Conservation (phyloP, 2,888 invertebrate genomes). For the Drosophila emarginata region DNA sequence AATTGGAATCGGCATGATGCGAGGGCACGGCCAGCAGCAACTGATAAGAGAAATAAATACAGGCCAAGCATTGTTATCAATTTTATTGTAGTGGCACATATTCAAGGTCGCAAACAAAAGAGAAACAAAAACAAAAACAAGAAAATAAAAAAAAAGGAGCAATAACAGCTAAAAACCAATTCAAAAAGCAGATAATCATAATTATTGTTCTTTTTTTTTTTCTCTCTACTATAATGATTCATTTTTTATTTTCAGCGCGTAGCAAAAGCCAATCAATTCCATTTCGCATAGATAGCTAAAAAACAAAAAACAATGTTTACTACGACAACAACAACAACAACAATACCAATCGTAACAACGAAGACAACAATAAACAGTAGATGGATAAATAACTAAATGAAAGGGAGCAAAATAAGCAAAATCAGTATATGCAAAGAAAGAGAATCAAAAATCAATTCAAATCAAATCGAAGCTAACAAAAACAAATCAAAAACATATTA, state of each 20-base stretch:
- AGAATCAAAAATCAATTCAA: background rate
- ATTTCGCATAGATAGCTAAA: conserved; percentile 17
- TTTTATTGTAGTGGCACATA: background rate
- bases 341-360: background rate
- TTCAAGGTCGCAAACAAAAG: conserved; percentile 5
- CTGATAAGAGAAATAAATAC: conserved; percentile 4
- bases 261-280: conserved; percentile 35
- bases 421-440: background rate
- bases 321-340: conserved; percentile 16
- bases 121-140: background rate
- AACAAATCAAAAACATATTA: conserved; percentile 2
- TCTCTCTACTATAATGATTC: conserved; percentile 51
- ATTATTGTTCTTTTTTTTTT: conserved; percentile 26
- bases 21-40: background rate
- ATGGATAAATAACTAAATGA: background rate
- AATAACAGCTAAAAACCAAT: conserved; percentile 6
- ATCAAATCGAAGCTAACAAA: background rate
- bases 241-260: conserved; percentile 72
- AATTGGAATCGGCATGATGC: too few relatives aligned
- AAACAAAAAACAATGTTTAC: conserved; percentile 35
- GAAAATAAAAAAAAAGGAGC: too few relatives aligned
- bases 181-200: conserved; percentile 17
- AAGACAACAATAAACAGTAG: background rate
- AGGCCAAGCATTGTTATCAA: conserved; percentile 8
- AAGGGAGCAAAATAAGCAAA: too few relatives aligned